phyloP scores from a whole-genome alignment of 2,888 invertebrate genomes.

The Yponomeuta malinellus region DNA sequence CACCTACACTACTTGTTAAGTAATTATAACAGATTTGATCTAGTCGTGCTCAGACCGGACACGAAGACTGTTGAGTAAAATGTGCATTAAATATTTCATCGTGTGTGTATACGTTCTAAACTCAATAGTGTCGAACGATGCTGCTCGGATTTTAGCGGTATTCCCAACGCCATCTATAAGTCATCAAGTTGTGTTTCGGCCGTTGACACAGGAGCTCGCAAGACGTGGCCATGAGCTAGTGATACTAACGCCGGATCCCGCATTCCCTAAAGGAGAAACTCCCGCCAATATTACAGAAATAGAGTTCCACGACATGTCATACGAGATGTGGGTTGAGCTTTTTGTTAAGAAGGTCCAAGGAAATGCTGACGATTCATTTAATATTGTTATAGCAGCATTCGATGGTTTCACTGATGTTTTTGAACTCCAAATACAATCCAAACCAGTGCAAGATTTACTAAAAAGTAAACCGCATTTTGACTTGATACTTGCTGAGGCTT shows the following conservation, averaged over 20 bases:
- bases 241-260: conserved; percentile 31
- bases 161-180: conserved; percentile 32
- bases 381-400: neutral
- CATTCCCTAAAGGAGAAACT: conserved; percentile 35
- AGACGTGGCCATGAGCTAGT: conserved; percentile 37
- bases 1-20: too few relatives aligned
- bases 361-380: neutral
- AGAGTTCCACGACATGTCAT: conserved; percentile 14
- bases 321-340: neutral
- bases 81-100: neutral
- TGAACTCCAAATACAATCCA: conserved; percentile 32
- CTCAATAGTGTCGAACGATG: neutral
- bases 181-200: conserved; percentile 31
- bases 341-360: conserved; percentile 6
- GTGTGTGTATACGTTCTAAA: neutral
- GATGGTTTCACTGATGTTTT: neutral
- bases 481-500: conserved; percentile 39
- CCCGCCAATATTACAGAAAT: conserved; percentile 26
- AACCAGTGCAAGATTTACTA: conserved; percentile 29
- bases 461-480: conserved; percentile 31
- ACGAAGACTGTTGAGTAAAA: neutral
- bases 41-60: too few relatives aligned
- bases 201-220: conserved; percentile 31
- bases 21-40: too few relatives aligned
- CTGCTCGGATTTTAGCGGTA: conserved; percentile 29